Evolutionary conservation across 1,140 invertebrate genomes (phyloP).

Genomic region (Cydia strobilella): DNA sequence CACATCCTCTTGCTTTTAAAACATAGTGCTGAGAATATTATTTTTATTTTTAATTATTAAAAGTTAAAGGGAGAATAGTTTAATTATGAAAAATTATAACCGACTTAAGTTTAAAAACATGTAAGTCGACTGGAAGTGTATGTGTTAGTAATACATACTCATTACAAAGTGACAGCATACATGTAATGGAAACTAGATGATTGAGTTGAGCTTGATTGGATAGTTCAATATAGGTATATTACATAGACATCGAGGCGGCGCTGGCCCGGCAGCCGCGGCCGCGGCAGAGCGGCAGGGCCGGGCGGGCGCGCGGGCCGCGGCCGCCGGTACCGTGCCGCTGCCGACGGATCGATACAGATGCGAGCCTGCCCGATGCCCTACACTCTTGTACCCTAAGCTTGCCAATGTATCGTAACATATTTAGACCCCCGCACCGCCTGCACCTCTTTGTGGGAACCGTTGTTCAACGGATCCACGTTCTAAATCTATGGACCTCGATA

Average conservation of each 20-base stretch:
- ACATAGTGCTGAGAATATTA: not conserved
- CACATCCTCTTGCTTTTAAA: not conserved
- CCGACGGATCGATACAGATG: constrained; percentile 59
- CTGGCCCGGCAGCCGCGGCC: not conserved
- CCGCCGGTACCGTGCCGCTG: not conserved
- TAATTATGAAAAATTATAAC: too few species aligned
- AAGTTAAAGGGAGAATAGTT: too few species aligned
- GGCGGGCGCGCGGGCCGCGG: constrained; percentile 46
- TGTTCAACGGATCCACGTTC: not conserved
- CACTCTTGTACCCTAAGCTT: constrained; percentile 52
- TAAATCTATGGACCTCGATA: constrained; percentile 32
- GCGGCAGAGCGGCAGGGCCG: constrained; percentile 41
- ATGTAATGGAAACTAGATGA: not conserved
- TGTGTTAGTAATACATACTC: not conserved
- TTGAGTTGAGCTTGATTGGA: not conserved
- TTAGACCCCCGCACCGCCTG: constrained; percentile 38
- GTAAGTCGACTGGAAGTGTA: too few species aligned
- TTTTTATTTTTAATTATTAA: too few species aligned
- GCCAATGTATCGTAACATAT: constrained; percentile 47
- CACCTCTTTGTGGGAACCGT: constrained; percentile 36
- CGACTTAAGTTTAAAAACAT: too few species aligned
- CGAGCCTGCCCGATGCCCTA: constrained; percentile 39
- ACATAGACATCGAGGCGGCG: constrained; percentile 2
- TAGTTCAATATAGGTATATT: constrained; percentile 2
- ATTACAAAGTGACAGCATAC: not conserved